Conservation (phyloP, 2,113 vertebrate species). For the Lutjanus erythropterus region DNA sequence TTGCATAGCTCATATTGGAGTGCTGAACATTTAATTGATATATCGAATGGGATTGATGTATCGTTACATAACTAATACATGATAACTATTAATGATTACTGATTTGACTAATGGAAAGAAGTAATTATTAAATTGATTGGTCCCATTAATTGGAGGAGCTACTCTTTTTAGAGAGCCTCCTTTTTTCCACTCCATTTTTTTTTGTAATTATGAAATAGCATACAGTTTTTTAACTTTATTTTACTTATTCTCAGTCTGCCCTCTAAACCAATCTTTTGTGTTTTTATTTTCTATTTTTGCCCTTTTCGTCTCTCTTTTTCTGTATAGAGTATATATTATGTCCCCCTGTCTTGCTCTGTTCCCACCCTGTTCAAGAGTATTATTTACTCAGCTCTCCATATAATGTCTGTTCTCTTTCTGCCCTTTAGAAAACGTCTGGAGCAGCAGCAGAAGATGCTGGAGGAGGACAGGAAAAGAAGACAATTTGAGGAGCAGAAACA, state of each 20-base stretch:
- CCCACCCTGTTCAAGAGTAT: neutral
- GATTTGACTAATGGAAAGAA: neutral
- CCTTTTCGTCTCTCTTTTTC: neutral
- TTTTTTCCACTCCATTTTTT: neutral
- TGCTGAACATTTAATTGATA: too few species aligned
- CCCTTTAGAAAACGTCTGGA: conserved; percentile 89
- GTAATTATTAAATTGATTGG: neutral
- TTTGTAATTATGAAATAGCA: neutral
- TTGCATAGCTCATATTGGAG: too few species aligned
- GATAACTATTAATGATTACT: too few species aligned
- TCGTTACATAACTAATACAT: too few species aligned
- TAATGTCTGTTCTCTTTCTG: neutral
- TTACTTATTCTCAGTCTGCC: neutral
- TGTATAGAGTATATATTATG: neutral
- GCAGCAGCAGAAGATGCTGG: conserved; percentile 96
- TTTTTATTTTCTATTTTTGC: neutral
- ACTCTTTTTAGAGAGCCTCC: too few species aligned
- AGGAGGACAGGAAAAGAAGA: conserved; percentile 96
- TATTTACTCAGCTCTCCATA: neutral
- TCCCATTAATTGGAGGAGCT: neutral
- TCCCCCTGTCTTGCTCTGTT: neutral
- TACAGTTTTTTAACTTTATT: neutral
- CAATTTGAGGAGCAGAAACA: conserved; percentile 99
- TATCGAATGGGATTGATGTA: too few species aligned
- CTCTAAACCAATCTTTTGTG: neutral